Base-by-base conservation (phyloP, 2,888 invertebrate species). In the Synergus itoensis region DNA sequence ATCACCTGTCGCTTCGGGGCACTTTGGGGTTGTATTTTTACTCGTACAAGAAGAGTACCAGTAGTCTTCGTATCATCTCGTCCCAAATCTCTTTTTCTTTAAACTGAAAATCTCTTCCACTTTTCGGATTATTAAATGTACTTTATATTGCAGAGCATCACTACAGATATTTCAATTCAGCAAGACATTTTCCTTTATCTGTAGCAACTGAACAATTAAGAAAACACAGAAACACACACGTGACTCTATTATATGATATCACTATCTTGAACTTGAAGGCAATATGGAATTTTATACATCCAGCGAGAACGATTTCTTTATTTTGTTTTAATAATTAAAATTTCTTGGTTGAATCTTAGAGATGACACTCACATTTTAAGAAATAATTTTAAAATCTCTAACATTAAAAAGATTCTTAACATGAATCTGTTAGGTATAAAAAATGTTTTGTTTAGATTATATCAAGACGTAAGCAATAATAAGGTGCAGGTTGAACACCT, bases 401-500 rank as follows among this genome's bases (percentile, higher is more conserved):
- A n/a, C 16, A n/a, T 53, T 53, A 4, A 0, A 7, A 45, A 7
- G 7, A 7, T 53, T n/a, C 53, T n/a, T 53, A 4, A 16, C 16
- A 4, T n/a, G 14, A 53, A n/a, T n/a, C n/a, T 1, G 1, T 4
- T 5, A n/a, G 53, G 7, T 53, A n/a, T 14, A 53, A n/a, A 53
- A 53, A n/a, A 5, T n/a, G n/a, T 45, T 45, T 12, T 53, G 53
- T n/a, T 53, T 4, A 4, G 7, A 53, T 53, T 12, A 53, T n/a
- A n/a, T 4, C 7, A 8, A 53, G 1, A 7, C n/a, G 5, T n/a
- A n/a, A n/a, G n/a, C 80, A 48, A 82, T 64, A 82, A 79, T 67
- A 81, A 69, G 60, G 18, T 67, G 43, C 65, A 77, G 81, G 80
- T 79, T 83, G 86, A 83, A 80, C 84, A 86, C 86, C 84, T 83